Conservation (phyloP, 2,888 invertebrate genomes). For the Physocephala rufipes region DNA sequence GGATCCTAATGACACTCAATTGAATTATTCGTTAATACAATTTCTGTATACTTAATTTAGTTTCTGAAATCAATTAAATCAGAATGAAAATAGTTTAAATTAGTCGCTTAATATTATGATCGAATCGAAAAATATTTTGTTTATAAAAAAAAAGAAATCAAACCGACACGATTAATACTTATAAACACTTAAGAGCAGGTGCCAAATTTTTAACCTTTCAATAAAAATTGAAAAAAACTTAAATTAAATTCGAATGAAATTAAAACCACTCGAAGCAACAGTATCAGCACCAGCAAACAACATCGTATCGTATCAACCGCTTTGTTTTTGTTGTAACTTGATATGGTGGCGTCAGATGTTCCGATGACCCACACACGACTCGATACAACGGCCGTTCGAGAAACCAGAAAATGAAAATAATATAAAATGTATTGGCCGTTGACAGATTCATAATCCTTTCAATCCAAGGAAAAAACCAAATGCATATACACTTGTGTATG, state of each 20-base stretch:
- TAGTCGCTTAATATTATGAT: too few species aligned
- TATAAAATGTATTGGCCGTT: neutral
- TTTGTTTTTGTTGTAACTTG: slow-evolving; percentile 21
- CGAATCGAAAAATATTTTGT: too few species aligned
- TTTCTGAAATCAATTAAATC: too few species aligned
- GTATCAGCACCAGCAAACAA: neutral
- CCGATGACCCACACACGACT: neutral
- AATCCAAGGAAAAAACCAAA: neutral
- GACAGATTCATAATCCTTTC: slow-evolving; percentile 10
- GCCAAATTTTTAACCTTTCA: neutral
- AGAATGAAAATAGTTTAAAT: too few species aligned
- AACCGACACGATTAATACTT: too few species aligned
- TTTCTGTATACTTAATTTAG: too few species aligned
- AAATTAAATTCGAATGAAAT: neutral
- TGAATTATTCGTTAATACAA: too few species aligned
- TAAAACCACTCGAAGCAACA: neutral
- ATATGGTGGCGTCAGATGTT: slow-evolving; percentile 1
- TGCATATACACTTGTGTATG: neutral
- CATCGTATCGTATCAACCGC: neutral
- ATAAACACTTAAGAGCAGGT: slow-evolving; percentile 6
- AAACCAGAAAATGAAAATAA: neutral
- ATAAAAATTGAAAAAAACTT: neutral
- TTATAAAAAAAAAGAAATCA: too few species aligned
- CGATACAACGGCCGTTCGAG: neutral
- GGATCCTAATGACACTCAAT: too few species aligned